A percentile compares a stretch with the other conserved stretches of the same genome.
Evolutionary conservation across 2,113 vertebrate genomes (phyloP).

Genomic region (Furnarius figulus): DNA sequence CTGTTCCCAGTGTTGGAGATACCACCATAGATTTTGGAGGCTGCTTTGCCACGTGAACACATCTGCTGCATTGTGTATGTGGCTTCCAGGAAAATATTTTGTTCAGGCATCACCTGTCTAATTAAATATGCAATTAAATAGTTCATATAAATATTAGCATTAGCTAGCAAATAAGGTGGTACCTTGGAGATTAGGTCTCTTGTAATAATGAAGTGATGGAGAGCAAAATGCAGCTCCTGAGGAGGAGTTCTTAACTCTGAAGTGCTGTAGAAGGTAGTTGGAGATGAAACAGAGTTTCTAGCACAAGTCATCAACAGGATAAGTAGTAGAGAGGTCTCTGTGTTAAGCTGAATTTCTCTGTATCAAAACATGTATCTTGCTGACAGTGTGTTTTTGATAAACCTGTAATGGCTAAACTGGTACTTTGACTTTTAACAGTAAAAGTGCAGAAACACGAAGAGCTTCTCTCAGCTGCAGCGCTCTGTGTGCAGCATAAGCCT

Average conservation of each 20-base stretch:
- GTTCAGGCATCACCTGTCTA: constrained; percentile 22
- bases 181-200: constrained; percentile 13
- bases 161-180: constrained; percentile 23
- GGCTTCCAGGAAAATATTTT: constrained; percentile 27
- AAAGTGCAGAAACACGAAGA: background rate
- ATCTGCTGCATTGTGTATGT: background rate
- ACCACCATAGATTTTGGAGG: background rate
- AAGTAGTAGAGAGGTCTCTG: background rate
- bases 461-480: background rate
- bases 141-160: constrained; percentile 52
- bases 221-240: constrained; percentile 13
- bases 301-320: background rate
- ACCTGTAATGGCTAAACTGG: background rate
- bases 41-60: background rate
- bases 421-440: background rate
- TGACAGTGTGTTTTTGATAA: background rate
- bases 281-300: background rate
- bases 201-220: constrained; percentile 25
- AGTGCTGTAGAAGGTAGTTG: background rate
- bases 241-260: background rate
- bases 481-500: background rate
- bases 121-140: constrained; percentile 49
- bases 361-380: background rate
- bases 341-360: background rate
- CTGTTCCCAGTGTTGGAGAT: background rate